Evolutionary conservation across 2,797 vertebrate species (phyloP), one percentile per base, ranked within the genome.

Genomic region (Thaleichthys pacificus): DNA sequence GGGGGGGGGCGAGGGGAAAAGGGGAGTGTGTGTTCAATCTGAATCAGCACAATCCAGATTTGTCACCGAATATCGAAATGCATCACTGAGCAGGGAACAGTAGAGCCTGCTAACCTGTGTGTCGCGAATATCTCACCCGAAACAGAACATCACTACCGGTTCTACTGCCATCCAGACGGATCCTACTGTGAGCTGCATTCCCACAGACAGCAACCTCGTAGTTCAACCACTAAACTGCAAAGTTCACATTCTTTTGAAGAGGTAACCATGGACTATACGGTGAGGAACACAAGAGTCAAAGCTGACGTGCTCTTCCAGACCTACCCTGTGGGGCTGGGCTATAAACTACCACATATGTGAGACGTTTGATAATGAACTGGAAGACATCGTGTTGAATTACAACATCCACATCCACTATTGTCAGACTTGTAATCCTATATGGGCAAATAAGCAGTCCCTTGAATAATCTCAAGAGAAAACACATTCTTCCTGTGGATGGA

Each of bases 401-500:
- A 61, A 61, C 21, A 61, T 11, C 58, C 24, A 61, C 56, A 61
- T 11, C 4, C 4, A 11, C 51, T 61, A 14, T 24, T 61, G 58
- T 24, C 58, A 61, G 58, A 61, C 58, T 7, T 22, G 24, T 61
- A 61, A 61, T 61, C 21, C 22, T 11, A 56, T 56, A n/a, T 4
- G 4, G n/a, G 21, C 12, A 14, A 24, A 26, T 61, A 22, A 26
- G 58, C 11, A 24, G 58, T 3, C 11, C 42, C 58, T 61, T 22
- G 58, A 26, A 24, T 14, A 61, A 24, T 24, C 21, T 28, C 22
- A 26, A 11, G 22, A 28, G 7, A 26, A 61, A 61, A 61, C 21
- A 61, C 58, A 12, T 61, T 61, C 7, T 61, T 62, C 12, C 28
- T 62, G 61, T 62, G 61, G 1, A 62, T 62, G 61, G 61, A 17